phyloP scores from a whole-genome alignment of 2,113 vertebrate species.

The Rhabdomys dilectus region DNA sequence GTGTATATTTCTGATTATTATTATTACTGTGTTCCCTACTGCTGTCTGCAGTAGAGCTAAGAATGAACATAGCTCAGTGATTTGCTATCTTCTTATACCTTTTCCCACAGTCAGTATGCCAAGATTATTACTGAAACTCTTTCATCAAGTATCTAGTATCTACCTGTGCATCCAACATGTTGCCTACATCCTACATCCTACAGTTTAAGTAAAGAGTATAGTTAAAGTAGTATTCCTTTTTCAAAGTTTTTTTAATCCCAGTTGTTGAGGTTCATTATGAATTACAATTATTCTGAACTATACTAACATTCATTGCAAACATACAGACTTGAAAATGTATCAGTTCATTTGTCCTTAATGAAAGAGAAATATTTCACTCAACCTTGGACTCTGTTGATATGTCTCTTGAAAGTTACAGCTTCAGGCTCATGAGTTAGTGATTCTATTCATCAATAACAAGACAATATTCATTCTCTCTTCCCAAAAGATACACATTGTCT shows the following conservation, averaged over 20 bases:
- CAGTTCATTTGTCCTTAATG: background rate
- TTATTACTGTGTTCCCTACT: background rate
- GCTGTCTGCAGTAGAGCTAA: background rate
- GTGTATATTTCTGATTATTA: background rate
- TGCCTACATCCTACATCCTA: background rate
- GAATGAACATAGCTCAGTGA: too few species aligned
- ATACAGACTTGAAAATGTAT: background rate
- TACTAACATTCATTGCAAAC: background rate
- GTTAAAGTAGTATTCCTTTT: background rate
- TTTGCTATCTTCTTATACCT: background rate
- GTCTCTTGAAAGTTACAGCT: conserved; percentile 76
- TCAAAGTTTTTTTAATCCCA: background rate
- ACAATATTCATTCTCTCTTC: conserved; percentile 78
- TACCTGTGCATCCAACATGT: background rate
- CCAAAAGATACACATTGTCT: conserved; percentile 84
- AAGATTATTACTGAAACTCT: background rate
- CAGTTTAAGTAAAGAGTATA: background rate
- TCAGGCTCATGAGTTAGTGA: conserved; percentile 71
- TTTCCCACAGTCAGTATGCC: conserved; percentile 18
- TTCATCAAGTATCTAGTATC: background rate
- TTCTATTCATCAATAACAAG: conserved; percentile 77
- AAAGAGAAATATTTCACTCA: conserved; percentile 62
- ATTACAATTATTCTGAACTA: background rate
- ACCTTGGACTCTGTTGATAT: conserved; percentile 73
- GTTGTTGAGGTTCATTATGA: background rate